Conservation (phyloP, 2,888 invertebrate species). For the Chirona hameri region DNA sequence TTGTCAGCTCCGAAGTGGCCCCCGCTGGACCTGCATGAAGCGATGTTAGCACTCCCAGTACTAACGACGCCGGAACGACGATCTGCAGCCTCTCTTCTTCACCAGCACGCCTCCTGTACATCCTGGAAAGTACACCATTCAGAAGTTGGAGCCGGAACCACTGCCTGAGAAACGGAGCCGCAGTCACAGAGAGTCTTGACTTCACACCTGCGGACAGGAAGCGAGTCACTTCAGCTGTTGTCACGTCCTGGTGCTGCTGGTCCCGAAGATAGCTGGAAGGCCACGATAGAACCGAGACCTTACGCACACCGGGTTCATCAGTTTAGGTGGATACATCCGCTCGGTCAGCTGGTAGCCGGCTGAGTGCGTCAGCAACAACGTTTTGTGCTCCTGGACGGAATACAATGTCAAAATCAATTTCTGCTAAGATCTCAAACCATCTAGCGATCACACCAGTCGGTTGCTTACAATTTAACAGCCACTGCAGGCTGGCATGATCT, state of each 20-base stretch:
- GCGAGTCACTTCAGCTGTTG: background rate
- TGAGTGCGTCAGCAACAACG: background rate
- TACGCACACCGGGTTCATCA: background rate
- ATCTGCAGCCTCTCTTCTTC: background rate
- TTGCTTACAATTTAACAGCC: background rate
- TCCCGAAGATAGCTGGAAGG: background rate
- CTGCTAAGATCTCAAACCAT: background rate
- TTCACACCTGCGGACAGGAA: background rate
- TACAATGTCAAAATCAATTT: background rate
- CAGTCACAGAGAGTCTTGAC: background rate
- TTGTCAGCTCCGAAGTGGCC: background rate
- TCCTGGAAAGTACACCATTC: background rate
- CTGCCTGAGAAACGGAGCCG: background rate
- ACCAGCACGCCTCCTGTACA: background rate
- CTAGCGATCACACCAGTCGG: background rate
- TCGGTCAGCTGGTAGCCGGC: background rate
- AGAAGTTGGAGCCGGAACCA: background rate
- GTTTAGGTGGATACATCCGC: background rate
- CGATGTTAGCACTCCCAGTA: background rate
- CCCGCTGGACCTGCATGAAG: background rate
- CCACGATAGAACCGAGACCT: background rate
- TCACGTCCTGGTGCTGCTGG: background rate
- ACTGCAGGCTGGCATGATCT: background rate
- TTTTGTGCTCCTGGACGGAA: background rate
- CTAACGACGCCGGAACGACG: background rate